Base-by-base conservation (phyloP, 2,888 invertebrate genomes). In the Sympetrum striolatum region DNA sequence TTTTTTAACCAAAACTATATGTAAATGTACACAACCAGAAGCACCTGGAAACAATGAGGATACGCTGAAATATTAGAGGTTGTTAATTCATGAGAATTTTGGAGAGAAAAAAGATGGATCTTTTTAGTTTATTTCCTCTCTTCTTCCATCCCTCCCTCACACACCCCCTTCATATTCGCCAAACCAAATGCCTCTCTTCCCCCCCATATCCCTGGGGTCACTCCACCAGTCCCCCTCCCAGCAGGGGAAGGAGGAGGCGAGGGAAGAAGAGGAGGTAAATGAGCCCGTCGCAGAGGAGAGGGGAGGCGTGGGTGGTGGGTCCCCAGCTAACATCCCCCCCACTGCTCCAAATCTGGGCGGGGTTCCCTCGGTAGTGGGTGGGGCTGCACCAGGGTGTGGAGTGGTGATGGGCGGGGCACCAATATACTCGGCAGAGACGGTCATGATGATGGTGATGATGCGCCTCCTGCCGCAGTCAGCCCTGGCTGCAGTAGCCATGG, bases 401-500 rank as follows among this genome's bases (percentile, higher is more conserved):
- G 64, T 81, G 8, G n/a, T 90, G 73, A 44, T 79, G 82, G 82
- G 90, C 31, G 73, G 37, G 73, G 73, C 82, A 8, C 80, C 58
- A 86, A 80, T 86, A 22, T 73, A 79, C 60, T 53, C 86, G 10
- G 81, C 90, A 18, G 86, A 82, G 86, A 86, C 86, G 2, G 86
- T 86, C 60, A 86, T 86, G 86, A 86, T 86, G 86, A 86, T 86
- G 86, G 86, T 86, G 86, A 86, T 86, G 86, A 86, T 86, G 86
- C 86, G 95, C 91, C 96, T 96, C 94, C 93, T 91, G 92, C 94
- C 94, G 73, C 94, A 93, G 90, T 86, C 92, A 93, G 0, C 95
- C 95, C 91, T 96, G 96, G 93, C 95, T 96, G 93, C 94, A 94
- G 92, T 95, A 95, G 90, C 95, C 95, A 92, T 95, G 96, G 92